Percentiles rank a stretch among this genome's conserved stretches.
phyloP scores from a whole-genome alignment of 2,797 vertebrate genomes.

The Parauchenoglanis punctatus region DNA sequence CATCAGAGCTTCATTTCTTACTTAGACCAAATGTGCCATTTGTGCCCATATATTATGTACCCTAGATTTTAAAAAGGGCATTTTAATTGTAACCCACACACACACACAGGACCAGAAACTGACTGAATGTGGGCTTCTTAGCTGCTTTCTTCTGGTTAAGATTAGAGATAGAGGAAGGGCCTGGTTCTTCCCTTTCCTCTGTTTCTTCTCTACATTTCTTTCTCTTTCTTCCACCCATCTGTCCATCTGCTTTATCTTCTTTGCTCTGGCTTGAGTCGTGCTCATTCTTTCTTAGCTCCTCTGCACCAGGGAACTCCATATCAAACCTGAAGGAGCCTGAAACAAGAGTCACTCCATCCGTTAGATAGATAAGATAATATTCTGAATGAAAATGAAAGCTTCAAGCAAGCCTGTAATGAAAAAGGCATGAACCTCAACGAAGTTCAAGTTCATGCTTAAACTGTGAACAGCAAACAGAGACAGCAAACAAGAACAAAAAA shows the following conservation, averaged over 20 bases:
- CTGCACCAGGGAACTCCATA: constrained; percentile 1
- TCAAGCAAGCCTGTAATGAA: background rate
- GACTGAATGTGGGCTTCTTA: constrained; percentile 63
- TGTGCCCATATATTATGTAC: no score
- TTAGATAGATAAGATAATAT: background rate
- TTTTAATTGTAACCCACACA: background rate
- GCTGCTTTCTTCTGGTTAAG: constrained; percentile 46
- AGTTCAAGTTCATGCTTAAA: background rate
- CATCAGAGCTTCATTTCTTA: no score
- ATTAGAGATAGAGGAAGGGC: constrained; percentile 56
- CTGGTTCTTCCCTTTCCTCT: constrained; percentile 50
- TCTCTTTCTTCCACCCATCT: background rate
- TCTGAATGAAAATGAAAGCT: background rate
- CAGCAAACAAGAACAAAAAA: background rate
- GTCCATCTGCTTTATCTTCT: background rate
- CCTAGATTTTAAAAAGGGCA: background rate
- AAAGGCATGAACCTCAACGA: background rate
- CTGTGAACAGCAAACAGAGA: constrained; percentile 56
- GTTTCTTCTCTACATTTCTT: constrained; percentile 10
- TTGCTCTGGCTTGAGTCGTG: background rate
- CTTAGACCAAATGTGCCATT: background rate
- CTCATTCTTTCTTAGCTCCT: constrained; percentile 19
- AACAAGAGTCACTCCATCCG: background rate
- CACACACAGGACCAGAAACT: constrained; percentile 50
- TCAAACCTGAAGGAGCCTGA: constrained; percentile 60